phyloP scores from a whole-genome alignment of 2,797 vertebrate genomes.

The Melanotaenia trifasciata region DNA sequence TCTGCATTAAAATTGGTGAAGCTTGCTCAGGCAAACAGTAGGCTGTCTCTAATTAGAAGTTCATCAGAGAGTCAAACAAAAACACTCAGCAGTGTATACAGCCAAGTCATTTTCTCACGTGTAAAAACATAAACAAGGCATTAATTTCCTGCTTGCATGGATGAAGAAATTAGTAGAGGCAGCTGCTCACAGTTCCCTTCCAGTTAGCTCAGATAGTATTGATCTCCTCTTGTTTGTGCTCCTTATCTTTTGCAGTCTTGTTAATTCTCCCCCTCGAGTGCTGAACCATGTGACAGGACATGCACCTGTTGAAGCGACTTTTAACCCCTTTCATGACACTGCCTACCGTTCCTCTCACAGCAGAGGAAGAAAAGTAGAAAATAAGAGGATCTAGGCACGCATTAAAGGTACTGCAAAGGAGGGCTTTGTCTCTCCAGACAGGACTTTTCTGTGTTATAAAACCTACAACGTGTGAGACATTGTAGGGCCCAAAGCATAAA shows the following conservation, averaged over 20 bases:
- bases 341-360: conserved; percentile 79
- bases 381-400: conserved; percentile 90
- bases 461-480: conserved; percentile 89
- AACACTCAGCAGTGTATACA: conserved; percentile 2
- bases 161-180: conserved; percentile 56
- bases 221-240: conserved; percentile 65
- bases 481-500: conserved; percentile 91
- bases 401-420: conserved; percentile 90
- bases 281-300: conserved; percentile 36
- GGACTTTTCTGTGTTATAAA: conserved; percentile 77
- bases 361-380: conserved; percentile 90
- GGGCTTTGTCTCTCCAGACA: conserved; percentile 83
- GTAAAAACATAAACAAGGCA: conserved; percentile 59
- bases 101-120: conserved; percentile 23
- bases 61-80: conserved; percentile 43
- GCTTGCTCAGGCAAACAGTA: conserved; percentile 3
- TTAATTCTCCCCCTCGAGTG: conserved; percentile 25
- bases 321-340: conserved; percentile 60
- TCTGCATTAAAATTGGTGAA: neutral
- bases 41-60: conserved; percentile 44
- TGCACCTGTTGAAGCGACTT: conserved; percentile 52
- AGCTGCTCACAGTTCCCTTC: conserved; percentile 39
- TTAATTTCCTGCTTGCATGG: conserved; percentile 65
- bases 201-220: conserved; percentile 71
- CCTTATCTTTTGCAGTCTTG: conserved; percentile 59